Evolutionary conservation across 2,797 vertebrate genomes (phyloP), one percentile per base, ranked within the genome.

Genomic region (Gymnoscopelus microlampas): DNA sequence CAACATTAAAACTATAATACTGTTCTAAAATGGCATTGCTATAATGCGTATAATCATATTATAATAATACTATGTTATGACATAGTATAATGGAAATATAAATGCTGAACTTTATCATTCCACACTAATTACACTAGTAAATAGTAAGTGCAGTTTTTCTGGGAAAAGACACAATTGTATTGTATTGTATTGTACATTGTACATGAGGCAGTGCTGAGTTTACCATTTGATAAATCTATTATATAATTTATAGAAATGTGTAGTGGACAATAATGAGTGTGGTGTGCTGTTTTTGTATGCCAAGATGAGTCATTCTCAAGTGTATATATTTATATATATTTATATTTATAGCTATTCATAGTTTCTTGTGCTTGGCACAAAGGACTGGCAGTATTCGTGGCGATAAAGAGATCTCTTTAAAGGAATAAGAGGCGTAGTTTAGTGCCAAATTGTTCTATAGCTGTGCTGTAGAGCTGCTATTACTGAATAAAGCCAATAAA

Each of bases 171-270:
- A 15, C 4, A 19, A 53, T 35, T 35, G 32, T 14, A 63, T 23
- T 2, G 32, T 14, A 63, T 23, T 2, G 58, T 60, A n/a, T 23
- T 47, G 44, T 47, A 19, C 59, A 49, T 61, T 23, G 4, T 24
- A 54, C 19, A n/a, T 73, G 80, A 76, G n/a, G 54, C 50, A 57
- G 59, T 62, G 54, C 67, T 55, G 58, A 64, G 14, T 71, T 73
- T 69, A 63, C 51, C 61, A 47, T 73, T 66, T 9, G 84, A 81
- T 81, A 82, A 83, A 86, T 14, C 19, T 4, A 53, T 63, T 74
- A 68, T 63, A 78, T 70, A 60, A 68, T 68, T 79, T 74, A 15
- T 72, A 26, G 26, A 14, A 19, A 10, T 62, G 23, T 60, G 32
- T 23, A 74, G 53, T 68, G 57, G n/a, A 11, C 14, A 62, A 11